Percentiles rank a stretch among this genome's conserved stretches.
Conservation (phyloP, 2,113 vertebrate genomes). For the Hemibagrus wyckioides region DNA sequence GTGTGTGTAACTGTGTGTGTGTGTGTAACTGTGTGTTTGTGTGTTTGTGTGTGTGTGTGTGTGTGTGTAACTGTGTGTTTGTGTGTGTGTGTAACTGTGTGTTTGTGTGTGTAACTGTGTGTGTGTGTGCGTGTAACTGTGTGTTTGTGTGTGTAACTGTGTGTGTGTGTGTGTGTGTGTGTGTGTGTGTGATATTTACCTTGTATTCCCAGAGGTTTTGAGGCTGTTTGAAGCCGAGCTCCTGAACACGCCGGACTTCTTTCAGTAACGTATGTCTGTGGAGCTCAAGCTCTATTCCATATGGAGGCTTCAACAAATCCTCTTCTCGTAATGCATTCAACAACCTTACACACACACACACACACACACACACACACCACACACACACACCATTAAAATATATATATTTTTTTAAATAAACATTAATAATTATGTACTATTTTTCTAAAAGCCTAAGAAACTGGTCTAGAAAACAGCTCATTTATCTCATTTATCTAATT, state of each 20-base stretch:
- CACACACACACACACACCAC: constrained; percentile 41
- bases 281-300: constrained; percentile 78
- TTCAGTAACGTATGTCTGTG: constrained; percentile 83
- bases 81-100: no score
- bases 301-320: constrained; percentile 81
- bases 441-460: not conserved
- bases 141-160: no score
- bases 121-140: not conserved
- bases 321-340: constrained; percentile 86
- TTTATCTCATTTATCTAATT: no score
- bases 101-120: no score
- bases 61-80: no score
- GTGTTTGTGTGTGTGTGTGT: no score
- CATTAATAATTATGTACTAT: no score
- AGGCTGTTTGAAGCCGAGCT: constrained; percentile 83
- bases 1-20: no score
- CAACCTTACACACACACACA: constrained; percentile 70
- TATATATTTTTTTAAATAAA: no score
- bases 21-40: no score
- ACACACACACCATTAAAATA: constrained; percentile 1
- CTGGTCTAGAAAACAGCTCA: not conserved
- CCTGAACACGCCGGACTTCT: constrained; percentile 83
- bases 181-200: constrained; percentile 63
- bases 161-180: not conserved
- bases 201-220: constrained; percentile 97